A percentile compares a stretch with the other conserved stretches of the same genome.
These are phyloP conservation scores for Macrotrachela quadricornifera DNA, from an alignment of 1,140 invertebrate genomes.

Conservation along the genomic window DNA sequence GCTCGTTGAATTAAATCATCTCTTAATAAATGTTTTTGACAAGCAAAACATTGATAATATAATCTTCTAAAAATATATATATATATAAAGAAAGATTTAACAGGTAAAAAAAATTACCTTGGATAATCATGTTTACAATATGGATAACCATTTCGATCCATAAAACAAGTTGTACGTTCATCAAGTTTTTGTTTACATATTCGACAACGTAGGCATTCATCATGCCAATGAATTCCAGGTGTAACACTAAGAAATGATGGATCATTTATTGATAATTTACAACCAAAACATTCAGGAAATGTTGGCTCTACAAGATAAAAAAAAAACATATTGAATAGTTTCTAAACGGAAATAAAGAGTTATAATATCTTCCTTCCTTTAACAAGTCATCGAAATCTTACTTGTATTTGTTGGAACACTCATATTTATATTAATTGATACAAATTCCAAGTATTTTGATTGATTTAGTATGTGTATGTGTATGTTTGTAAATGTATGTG, in stretches of 20 bases:
- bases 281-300: constrained; percentile 70
- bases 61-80: constrained; percentile 31
- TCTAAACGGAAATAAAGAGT: no score
- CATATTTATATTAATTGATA: no score
- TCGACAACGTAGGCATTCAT: constrained; percentile 78
- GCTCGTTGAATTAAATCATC: constrained; percentile 90
- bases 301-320: not conserved
- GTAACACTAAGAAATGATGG: constrained; percentile 88
- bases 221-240: constrained; percentile 92
- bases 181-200: constrained; percentile 88
- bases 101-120: constrained; percentile 42
- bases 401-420: no score
- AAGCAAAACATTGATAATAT: constrained; percentile 82
- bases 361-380: no score
- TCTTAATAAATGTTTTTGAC: constrained; percentile 68
- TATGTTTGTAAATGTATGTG: no score
- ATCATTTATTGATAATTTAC: constrained; percentile 81
- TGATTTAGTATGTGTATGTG: no score
- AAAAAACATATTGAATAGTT: not conserved
- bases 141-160: constrained; percentile 72
- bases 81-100: not conserved
- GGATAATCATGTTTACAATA: constrained; percentile 95
- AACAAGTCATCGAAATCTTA: no score
- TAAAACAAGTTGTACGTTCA: constrained; percentile 90
- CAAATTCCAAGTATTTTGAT: no score